Evolutionary conservation across 2,888 invertebrate genomes (phyloP), one percentile per base, ranked within the genome.

Genomic region (Troglohyphantes excavatus): DNA sequence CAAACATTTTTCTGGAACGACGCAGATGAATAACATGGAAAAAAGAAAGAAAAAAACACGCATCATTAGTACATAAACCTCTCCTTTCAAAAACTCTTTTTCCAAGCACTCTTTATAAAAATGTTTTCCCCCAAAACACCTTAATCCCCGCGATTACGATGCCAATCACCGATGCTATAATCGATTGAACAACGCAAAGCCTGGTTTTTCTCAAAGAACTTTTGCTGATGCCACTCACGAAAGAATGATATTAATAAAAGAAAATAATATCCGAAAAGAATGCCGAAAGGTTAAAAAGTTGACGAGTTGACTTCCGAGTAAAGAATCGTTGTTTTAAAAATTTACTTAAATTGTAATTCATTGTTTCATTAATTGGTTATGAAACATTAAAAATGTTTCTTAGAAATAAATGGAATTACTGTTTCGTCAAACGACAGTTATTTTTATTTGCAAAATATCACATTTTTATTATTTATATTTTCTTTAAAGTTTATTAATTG

Each of bases 1-100:
- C 98, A 96, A 99, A 99, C 98, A 99, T 99, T 97, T 99, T 99
- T 95, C 99, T 99, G 96, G 93, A 26, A 53, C 23, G 21, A 26
- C 7, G 72, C n/a, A 72, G 46, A 9, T 21, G 39, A 75, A 75
- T 26, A 21, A 83, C 73, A 83, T 82, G 83, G 59, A 81, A 73
- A 33, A n/a, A n/a, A n/a, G 75, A 63, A 76, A 76, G 61, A 97
- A 65, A 78, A 81, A 68, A 68, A 73, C 27, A 76, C 27, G 33
- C 46, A 75, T 19, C 43, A 81, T 88, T 81, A 81, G 81, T 73
- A 81, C 53, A 53, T 78, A 59, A 81, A 70, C 43, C 70, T 29
- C 59, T 39, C 46, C 70, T 46, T 29, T 27, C 27, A 68, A 70
- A 78, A 86, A 67, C 26, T 29, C 53, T 84, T 81, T 39, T 53